Evolutionary conservation across 2,113 vertebrate species (phyloP), one percentile per base, ranked within the genome.

Genomic region (Neoarius graeffei): DNA sequence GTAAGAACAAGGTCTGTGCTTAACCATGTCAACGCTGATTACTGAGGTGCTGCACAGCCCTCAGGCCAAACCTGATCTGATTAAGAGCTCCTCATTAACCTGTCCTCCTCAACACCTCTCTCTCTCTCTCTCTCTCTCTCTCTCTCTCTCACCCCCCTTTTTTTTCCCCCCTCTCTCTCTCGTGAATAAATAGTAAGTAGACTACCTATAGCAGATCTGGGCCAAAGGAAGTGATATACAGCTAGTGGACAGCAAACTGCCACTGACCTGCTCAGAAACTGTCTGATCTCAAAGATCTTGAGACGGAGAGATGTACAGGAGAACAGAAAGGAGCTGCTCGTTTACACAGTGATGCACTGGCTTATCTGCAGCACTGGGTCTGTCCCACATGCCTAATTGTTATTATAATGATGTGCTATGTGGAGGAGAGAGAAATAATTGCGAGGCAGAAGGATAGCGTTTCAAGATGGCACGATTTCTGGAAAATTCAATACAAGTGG

Each of bases 41-140:
- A 86, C n/a, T 0, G 7, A 87, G 67, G 54, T 25, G 25, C 71
- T 25, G 54, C 67, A 66, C n/a, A 54, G 59, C 81, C 81, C 81
- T n/a, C 27, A 81, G 85, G 73, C 81, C 62, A 77, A 88, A 62
- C 71, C 85, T 85, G 57, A 86, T 90, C 86, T 90, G 86, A 81
- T 88, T 88, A 86, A 85, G 87, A 50, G 67, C 60, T 57, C 48
- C 66, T 64, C 71, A 64, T 76, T 85, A 85, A 81, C 85, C 81
- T 17, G 30, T 69, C 35, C 64, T 48, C 62, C 80, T 84, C 27
- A 76, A 59, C 74, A 57, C 52, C 50, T 81, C 62, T 87, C 83
- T 88, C 73, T 64, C 83, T 7, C n/a, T 86, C 60, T 90, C n/a
- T 76, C 67, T 81, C 82, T 87, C 83, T 88, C 73, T 64, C 83